Evolutionary conservation across 1,140 invertebrate genomes (phyloP).

Genomic region (Trypoxylus dichotomus): DNA sequence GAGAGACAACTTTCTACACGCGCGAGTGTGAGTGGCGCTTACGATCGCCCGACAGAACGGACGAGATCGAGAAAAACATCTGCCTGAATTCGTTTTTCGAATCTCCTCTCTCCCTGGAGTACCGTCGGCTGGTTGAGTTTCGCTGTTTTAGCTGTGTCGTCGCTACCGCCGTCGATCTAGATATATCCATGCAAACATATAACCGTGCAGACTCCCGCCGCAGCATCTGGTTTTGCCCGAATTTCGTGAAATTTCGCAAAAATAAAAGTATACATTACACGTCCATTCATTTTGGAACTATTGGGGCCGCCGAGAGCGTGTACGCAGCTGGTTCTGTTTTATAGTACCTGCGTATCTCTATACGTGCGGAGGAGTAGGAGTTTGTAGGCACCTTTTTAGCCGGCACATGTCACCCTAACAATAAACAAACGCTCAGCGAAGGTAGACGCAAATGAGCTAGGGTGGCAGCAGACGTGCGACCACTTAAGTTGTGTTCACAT

Average conservation of each 20-base stretch:
- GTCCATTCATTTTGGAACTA: background rate
- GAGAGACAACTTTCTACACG: conserved; percentile 19
- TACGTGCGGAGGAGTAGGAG: background rate
- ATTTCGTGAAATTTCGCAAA: conserved; percentile 13
- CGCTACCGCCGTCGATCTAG: background rate
- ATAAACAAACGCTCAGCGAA: background rate
- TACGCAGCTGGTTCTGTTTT: background rate
- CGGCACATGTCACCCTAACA: conserved; percentile 13
- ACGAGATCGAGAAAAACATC: background rate
- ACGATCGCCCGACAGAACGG: background rate
- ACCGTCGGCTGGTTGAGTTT: background rate
- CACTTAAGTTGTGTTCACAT: background rate
- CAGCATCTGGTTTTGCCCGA: background rate
- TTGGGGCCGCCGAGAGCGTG: background rate
- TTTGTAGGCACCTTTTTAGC: background rate
- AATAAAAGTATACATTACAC: conserved; percentile 23
- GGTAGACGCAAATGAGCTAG: background rate
- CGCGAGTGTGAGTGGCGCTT: background rate
- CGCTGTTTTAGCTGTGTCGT: background rate
- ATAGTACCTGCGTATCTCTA: background rate
- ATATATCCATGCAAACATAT: background rate
- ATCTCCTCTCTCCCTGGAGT: background rate
- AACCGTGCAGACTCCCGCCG: background rate
- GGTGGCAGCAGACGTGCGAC: background rate
- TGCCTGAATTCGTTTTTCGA: background rate